phyloP scores from a whole-genome alignment of 2,888 invertebrate species.

The Lottia scabra region DNA sequence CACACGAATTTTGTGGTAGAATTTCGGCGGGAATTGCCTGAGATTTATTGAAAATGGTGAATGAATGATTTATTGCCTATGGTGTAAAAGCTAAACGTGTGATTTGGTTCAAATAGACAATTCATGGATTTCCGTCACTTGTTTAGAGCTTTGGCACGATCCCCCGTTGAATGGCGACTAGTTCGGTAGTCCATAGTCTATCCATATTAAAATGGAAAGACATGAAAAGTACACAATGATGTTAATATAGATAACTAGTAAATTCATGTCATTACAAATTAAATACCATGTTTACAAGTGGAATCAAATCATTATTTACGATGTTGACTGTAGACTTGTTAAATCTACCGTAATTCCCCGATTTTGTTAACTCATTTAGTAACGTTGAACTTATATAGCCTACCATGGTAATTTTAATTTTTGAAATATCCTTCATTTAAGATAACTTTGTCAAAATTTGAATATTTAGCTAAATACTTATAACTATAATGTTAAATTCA shows the following conservation, averaged over 20 bases:
- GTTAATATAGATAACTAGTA: background rate
- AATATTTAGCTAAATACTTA: too few relatives aligned
- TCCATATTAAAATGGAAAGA: background rate
- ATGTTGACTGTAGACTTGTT: too few relatives aligned
- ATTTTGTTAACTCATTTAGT: too few relatives aligned
- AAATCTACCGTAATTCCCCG: too few relatives aligned
- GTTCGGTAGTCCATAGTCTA: background rate
- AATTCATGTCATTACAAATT: background rate
- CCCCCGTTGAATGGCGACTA: background rate
- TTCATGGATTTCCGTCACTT: background rate
- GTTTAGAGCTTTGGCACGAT: slow-evolving; percentile 1
- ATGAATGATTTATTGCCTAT: background rate
- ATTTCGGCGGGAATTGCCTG: background rate
- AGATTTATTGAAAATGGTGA: background rate
- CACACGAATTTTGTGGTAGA: background rate
- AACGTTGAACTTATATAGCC: too few relatives aligned
- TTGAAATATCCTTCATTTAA: too few relatives aligned
- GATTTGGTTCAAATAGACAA: background rate
- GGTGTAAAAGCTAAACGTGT: background rate
- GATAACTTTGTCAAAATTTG: too few relatives aligned
- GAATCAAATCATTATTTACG: too few relatives aligned
- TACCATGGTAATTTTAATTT: too few relatives aligned
- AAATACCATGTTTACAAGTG: too few relatives aligned
- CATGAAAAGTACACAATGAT: background rate
- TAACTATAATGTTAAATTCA: too few relatives aligned